Evolutionary conservation across 2,113 vertebrate species (phyloP).

Genomic region (Calidris pugnax): DNA sequence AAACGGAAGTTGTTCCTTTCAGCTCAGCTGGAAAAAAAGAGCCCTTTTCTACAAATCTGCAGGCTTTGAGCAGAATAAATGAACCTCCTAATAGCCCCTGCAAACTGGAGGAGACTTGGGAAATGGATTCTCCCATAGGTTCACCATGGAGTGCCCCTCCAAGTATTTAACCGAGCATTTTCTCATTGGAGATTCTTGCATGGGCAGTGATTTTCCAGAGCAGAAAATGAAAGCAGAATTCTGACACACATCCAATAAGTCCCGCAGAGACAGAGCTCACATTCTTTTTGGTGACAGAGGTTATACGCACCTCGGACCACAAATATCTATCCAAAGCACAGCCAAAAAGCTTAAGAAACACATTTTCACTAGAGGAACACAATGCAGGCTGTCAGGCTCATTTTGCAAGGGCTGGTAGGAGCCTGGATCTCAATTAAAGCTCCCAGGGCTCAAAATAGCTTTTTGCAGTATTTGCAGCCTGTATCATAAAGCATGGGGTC

Average conservation of each 20-base stretch:
- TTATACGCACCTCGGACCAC: background rate
- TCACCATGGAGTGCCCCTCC: background rate
- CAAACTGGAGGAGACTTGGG: background rate
- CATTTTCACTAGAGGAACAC: background rate
- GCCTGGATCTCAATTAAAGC: conserved; percentile 25
- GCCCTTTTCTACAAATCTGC: conserved; percentile 38
- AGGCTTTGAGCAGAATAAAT: conserved; percentile 51
- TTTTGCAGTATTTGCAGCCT: conserved; percentile 10
- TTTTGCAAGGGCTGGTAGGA: background rate
- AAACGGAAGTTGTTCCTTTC: conserved; percentile 54
- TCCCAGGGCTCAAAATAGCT: background rate
- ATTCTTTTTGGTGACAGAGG: background rate
- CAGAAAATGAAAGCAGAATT: background rate
- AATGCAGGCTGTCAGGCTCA: background rate
- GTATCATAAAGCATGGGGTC: background rate
- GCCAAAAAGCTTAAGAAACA: background rate
- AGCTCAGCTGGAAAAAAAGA: conserved; percentile 52
- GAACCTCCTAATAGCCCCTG: background rate
- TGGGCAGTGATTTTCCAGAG: background rate
- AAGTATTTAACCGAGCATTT: background rate
- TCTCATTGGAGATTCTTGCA: background rate
- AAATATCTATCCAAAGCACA: background rate
- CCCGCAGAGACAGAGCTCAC: background rate
- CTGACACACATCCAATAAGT: background rate
- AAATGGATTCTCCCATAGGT: background rate